A percentile compares a stretch with the other conserved stretches of the same genome.
phyloP scores from a whole-genome alignment of 37 sponge, comb jelly and placozoan genomes.

The Chondrilla cf. caribensis region DNA sequence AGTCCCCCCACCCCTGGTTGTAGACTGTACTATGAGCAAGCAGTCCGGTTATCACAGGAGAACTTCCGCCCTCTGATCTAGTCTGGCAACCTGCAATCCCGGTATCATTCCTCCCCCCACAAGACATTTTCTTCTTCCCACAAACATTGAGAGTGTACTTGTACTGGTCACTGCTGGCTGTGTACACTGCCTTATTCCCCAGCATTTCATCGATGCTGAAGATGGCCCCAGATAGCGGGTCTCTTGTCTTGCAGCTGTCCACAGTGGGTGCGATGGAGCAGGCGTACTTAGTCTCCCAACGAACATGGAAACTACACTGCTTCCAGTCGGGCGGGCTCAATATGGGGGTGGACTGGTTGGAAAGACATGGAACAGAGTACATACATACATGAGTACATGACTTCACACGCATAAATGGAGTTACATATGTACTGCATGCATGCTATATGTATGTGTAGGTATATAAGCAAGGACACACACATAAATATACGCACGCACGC shows the following conservation, averaged over 20 bases:
- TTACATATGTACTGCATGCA: too few relatives aligned
- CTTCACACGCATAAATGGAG: too few relatives aligned
- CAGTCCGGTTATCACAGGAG: background rate
- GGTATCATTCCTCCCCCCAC: background rate
- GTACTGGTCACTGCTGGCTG: background rate
- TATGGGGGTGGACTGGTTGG: background rate
- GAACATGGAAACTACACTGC: background rate
- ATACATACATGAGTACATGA: too few relatives aligned
- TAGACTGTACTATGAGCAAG: background rate
- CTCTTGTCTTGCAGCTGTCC: background rate
- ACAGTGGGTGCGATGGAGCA: background rate
- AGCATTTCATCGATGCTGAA: constrained; percentile 1
- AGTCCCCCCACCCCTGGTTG: constrained; percentile 17
- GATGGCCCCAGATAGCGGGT: background rate
- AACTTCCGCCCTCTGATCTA: too few relatives aligned
- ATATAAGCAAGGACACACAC: background rate
- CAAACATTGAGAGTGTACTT: background rate
- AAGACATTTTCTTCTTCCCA: background rate
- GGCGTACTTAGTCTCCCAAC: background rate
- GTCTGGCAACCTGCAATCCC: background rate
- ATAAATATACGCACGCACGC: background rate
- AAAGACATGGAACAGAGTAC: background rate
- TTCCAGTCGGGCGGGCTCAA: background rate
- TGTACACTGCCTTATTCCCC: too few relatives aligned
- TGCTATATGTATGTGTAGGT: background rate